Conservation (phyloP, 2,797 vertebrate species). For the Phalanger gymnotis region DNA sequence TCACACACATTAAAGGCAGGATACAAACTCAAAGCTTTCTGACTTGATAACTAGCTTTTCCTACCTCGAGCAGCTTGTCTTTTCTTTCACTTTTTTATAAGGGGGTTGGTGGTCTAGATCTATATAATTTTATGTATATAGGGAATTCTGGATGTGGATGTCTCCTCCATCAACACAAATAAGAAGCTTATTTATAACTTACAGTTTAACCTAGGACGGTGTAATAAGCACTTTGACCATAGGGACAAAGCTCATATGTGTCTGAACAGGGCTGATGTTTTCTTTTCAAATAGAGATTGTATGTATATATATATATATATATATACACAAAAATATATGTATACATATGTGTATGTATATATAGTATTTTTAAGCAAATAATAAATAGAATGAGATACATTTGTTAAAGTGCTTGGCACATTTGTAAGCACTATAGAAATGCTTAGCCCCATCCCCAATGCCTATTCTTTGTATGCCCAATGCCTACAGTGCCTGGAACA, state of each 20-base stretch:
- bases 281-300: not conserved
- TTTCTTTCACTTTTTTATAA: not conserved
- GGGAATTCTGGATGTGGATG: not conserved
- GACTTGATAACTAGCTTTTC: not conserved
- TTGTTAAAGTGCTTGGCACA: not conserved
- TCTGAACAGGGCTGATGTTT: not conserved
- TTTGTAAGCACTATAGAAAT: not conserved
- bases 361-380: not conserved
- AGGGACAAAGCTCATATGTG: not conserved
- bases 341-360: no score
- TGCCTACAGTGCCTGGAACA: not conserved
- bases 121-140: not conserved
- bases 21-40: not conserved
- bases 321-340: no score
- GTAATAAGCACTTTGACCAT: not conserved
- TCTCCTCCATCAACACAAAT: not conserved
- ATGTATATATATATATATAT: no score
- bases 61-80: not conserved
- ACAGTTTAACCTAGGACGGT: not conserved
- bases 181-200: not conserved
- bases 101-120: not conserved
- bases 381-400: not conserved
- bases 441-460: not conserved
- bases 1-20: not conserved
- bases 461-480: not conserved